These are phyloP conservation scores for Ptychodera flava DNA, from an alignment of 35 echinoderm and acorn worm species.

Conservation along the genomic window DNA sequence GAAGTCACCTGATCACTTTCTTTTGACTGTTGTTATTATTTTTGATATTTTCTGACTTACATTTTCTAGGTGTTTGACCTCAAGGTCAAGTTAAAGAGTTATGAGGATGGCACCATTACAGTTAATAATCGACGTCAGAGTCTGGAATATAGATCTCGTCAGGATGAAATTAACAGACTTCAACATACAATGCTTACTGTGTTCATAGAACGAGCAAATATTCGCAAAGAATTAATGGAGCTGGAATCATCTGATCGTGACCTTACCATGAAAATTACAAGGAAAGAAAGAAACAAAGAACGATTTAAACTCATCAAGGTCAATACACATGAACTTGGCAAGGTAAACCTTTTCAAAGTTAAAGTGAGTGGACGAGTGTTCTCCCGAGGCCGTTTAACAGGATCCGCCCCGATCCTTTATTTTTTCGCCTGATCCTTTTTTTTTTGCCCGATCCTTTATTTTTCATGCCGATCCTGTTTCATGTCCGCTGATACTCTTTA, in stretches of 20 bases:
- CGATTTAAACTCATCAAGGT: conserved; percentile 57
- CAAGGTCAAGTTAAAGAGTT: conserved; percentile 42
- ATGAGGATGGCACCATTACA: conserved; percentile 3
- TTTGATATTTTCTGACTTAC: no score
- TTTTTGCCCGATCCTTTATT: no score
- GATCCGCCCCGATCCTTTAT: no score
- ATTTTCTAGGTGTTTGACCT: conserved; percentile 81
- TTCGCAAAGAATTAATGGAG: conserved; percentile 79
- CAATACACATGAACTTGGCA: conserved; percentile 28
- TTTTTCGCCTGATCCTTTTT: no score
- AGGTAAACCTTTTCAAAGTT: no score
- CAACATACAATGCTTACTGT: conserved; percentile 43
- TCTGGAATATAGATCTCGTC: neutral
- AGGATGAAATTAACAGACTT: conserved; percentile 14
- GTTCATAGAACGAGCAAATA: conserved; percentile 50
- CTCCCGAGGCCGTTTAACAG: no score
- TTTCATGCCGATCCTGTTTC: no score
- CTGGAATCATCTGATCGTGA: conserved; percentile 81
- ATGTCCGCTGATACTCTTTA: no score
- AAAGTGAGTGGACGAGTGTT: no score
- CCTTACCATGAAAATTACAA: conserved; percentile 60
- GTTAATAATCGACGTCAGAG: neutral
- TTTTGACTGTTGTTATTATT: no score
- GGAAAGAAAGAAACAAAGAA: conserved; percentile 60
- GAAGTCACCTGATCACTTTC: no score